Percentiles rank a stretch among this genome's conserved stretches.
phyloP scores from a whole-genome alignment of 2,888 invertebrate genomes.

The Malthinus seriepunctatus region DNA sequence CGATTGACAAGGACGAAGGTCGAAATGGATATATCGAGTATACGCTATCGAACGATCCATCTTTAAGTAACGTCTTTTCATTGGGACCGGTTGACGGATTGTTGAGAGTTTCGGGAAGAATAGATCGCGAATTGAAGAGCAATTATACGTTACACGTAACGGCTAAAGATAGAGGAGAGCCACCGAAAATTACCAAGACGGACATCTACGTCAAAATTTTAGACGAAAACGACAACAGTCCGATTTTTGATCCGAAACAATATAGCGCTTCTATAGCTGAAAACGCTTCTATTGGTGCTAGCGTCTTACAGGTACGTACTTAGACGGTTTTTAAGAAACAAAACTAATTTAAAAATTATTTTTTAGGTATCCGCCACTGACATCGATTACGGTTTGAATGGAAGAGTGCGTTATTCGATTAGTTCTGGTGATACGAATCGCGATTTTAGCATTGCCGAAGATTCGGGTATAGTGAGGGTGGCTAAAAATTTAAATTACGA shows the following conservation, averaged over 20 bases:
- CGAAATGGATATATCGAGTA: slow-evolving; percentile 88
- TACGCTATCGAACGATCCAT: slow-evolving; percentile 70
- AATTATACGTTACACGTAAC: slow-evolving; percentile 77
- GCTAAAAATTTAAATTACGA: slow-evolving; percentile 94
- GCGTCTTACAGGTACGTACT: slow-evolving; percentile 74
- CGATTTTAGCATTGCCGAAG: slow-evolving; percentile 90
- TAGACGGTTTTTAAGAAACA: background rate
- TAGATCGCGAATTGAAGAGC: slow-evolving; percentile 81
- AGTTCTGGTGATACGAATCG: slow-evolving; percentile 86
- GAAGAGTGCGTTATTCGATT: slow-evolving; percentile 90
- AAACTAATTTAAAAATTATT: slow-evolving; percentile 8
- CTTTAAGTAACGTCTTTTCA: slow-evolving; percentile 71
- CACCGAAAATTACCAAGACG: slow-evolving; percentile 71
- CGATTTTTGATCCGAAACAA: slow-evolving; percentile 85
- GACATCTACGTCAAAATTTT: slow-evolving; percentile 74
- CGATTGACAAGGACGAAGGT: slow-evolving; percentile 87
- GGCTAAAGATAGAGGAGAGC: slow-evolving; percentile 89
- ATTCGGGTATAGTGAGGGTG: slow-evolving; percentile 87
- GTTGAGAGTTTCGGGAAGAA: slow-evolving; percentile 78
- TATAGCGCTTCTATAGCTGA: slow-evolving; percentile 90
- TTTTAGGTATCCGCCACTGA: slow-evolving; percentile 84
- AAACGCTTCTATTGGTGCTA: slow-evolving; percentile 91
- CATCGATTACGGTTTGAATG: slow-evolving; percentile 85
- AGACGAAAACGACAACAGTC: slow-evolving; percentile 90
- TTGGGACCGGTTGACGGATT: slow-evolving; percentile 87